Evolutionary conservation across 2,797 vertebrate species (phyloP).

Genomic region (Tympanoctomys barrerae): DNA sequence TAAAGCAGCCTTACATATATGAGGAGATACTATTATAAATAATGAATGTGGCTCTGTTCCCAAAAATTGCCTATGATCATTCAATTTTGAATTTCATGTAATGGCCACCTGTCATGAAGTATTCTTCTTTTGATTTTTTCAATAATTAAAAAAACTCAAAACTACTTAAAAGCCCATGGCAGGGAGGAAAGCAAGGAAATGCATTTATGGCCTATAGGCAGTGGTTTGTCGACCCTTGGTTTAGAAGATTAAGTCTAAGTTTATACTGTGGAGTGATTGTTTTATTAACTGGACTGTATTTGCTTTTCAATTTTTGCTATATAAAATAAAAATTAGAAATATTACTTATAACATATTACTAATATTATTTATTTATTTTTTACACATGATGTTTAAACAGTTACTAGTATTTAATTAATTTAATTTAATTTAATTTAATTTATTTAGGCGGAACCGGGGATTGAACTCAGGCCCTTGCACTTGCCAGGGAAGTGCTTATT

Average conservation of each 20-base stretch:
- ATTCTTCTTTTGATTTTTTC: slow-evolving; percentile 5
- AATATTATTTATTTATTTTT: slow-evolving; percentile 7
- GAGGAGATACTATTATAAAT: slow-evolving; percentile 12
- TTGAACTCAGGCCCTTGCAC: no score
- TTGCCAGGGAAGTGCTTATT: no score
- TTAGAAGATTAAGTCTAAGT: slow-evolving; percentile 26
- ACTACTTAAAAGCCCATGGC: not conserved
- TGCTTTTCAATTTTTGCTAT: slow-evolving; percentile 59
- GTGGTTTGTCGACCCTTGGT: not conserved
- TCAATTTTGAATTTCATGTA: not conserved
- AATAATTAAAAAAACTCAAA: slow-evolving; percentile 5
- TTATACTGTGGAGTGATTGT: not conserved
- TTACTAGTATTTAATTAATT: no score
- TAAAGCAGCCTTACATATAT: not conserved
- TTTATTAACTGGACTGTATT: not conserved
- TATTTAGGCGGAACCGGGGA: no score
- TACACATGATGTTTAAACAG: no score
- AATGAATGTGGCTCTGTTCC: not conserved
- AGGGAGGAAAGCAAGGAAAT: not conserved
- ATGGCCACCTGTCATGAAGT: slow-evolving; percentile 1
- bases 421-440: no score
- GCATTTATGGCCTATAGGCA: not conserved
- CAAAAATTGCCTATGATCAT: not conserved
- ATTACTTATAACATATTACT: not conserved
- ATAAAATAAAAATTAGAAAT: slow-evolving; percentile 44